Percentiles rank a stretch among this genome's conserved stretches.
Evolutionary conservation across 2,888 invertebrate species (phyloP).

Genomic region (Lypha dubia): DNA sequence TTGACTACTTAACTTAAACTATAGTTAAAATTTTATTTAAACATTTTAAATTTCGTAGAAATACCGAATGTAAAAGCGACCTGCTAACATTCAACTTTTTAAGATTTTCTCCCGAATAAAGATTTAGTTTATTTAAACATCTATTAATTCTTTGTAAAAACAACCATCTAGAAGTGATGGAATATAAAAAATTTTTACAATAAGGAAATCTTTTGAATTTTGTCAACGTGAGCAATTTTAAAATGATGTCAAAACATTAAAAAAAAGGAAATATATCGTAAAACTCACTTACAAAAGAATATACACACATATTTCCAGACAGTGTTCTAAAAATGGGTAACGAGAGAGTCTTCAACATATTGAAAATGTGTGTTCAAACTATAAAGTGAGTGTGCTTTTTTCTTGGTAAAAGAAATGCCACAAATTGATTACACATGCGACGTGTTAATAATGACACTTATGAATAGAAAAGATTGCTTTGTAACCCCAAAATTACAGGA

Average conservation of each 20-base stretch:
- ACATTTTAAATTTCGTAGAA: too few relatives aligned
- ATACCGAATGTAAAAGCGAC: too few relatives aligned
- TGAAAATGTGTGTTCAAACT: constrained; percentile 13
- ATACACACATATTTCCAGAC: neutral
- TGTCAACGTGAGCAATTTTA: constrained; percentile 67
- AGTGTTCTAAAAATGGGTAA: neutral
- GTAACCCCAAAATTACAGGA: neutral
- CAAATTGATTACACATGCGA: constrained; percentile 59
- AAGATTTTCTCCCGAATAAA: neutral
- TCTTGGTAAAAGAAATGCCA: constrained; percentile 21
- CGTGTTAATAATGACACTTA: constrained; percentile 61
- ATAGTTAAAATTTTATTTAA: too few relatives aligned
- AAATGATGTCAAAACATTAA: constrained; percentile 58
- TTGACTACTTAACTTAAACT: too few relatives aligned
- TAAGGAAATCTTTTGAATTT: constrained; percentile 39
- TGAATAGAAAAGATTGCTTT: constrained; percentile 34
- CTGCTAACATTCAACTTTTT: neutral
- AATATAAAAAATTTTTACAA: neutral
- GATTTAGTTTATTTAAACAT: neutral
- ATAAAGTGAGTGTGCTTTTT: neutral
- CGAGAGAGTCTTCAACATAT: constrained; percentile 11
- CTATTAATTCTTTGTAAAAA: neutral
- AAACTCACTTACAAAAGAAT: neutral
- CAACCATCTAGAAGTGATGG: neutral
- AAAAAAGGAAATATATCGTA: constrained; percentile 35